Conservation (phyloP, 2,797 vertebrate genomes). For the Hylomyscus alleni region DNA sequence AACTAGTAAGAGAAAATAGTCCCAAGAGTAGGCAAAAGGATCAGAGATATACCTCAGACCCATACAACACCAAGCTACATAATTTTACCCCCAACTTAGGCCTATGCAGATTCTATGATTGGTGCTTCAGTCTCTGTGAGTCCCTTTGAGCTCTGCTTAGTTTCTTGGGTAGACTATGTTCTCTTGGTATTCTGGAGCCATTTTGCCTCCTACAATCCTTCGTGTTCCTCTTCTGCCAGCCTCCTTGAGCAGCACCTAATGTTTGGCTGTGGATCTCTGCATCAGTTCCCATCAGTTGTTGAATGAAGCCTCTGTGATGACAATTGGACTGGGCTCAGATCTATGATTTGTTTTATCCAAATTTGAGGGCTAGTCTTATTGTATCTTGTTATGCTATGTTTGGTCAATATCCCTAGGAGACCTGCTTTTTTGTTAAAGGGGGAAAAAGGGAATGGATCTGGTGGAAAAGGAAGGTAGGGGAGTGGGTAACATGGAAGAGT, state of each 20-base stretch:
- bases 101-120: not conserved
- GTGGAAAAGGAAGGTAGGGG: not conserved
- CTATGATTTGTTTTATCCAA: not conserved
- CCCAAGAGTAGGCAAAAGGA: not conserved
- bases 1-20: not conserved
- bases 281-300: not conserved
- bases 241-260: not conserved
- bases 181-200: fast-evolving
- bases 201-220: not conserved
- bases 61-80: not conserved
- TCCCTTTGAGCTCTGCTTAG: too few species aligned
- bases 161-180: not conserved
- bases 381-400: not conserved
- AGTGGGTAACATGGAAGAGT: not conserved
- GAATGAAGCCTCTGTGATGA: fast-evolving
- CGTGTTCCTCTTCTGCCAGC: not conserved
- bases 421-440: too few species aligned
- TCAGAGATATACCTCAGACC: not conserved
- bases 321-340: not conserved
- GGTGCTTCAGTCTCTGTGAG: not conserved
- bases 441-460: too few species aligned
- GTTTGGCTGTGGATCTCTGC: not conserved
- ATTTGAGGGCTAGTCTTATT: too few species aligned
- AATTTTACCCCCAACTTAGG: not conserved
- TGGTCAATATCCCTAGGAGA: too few species aligned